Evolutionary conservation across 2,113 vertebrate species (phyloP), one percentile per base, ranked within the genome.

Genomic region (Scopus umbretta): DNA sequence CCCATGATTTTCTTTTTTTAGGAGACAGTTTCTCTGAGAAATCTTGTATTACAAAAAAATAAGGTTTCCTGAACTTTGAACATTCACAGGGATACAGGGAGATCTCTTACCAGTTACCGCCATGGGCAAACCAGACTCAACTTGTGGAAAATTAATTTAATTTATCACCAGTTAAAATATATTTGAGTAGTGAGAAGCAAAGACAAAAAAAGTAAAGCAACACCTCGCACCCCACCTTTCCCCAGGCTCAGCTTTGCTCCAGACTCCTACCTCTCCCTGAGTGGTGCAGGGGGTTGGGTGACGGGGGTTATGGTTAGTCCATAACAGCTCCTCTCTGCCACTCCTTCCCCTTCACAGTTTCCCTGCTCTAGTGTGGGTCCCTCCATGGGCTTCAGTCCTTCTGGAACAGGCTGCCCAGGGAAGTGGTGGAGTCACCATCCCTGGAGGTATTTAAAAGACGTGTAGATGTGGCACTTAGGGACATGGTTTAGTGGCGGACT

Each of bases 251-350:
- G 4, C 56, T 79, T 81, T 71, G n/a, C 65, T 75, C 5, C 63
- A 42, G 20, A 17, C 38, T 42, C 40, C 45, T 50, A 1, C 13
- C 23, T 6, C 49, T 91, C 16, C 47, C 32, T 2, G 8, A 0
- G 70, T 8, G 3, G 17, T 13, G 1, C 30, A 40, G 30, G 7
- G 4, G 10, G 3, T 1, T 81, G 16, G 45, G 22, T 3, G 53
- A 30, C 13, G 13, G 17, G 19, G 4, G 2, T 65, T 27, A 14
- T 1, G 4, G 59, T 84, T 45, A 70, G 13, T 29, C 42, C 13
- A 0, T 40, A 36, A 58, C 7, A 56, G 10, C 19, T 67, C 42
- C 13, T 79, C 63, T 50, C 34, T 80, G 66, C 19, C 0, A 0
- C 16, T 80, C 11, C 16, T 59, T 67, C 43, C 53, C 75, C 25